phyloP scores from a whole-genome alignment of 2,888 invertebrate species.

The Cantharis rufa region DNA sequence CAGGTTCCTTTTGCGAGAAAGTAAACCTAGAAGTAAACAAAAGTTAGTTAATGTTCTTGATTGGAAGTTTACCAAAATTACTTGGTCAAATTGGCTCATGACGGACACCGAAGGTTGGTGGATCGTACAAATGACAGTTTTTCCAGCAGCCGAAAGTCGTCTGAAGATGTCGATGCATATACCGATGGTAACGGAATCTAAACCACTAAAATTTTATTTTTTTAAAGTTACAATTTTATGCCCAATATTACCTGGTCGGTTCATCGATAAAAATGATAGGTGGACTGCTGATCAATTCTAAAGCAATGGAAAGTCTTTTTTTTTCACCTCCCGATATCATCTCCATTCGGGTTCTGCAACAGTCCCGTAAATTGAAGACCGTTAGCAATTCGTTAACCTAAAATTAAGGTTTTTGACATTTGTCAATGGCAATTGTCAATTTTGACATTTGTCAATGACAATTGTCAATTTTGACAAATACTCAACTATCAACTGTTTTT shows the following conservation, averaged over 20 bases:
- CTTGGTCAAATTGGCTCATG: neutral
- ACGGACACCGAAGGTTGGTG: slow-evolving; percentile 78
- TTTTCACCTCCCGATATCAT: slow-evolving; percentile 77
- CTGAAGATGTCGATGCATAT: slow-evolving; percentile 72
- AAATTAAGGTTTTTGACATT: too few species aligned
- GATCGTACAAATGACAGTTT: slow-evolving; percentile 78
- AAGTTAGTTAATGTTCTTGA: too few species aligned
- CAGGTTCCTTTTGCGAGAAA: slow-evolving; percentile 65
- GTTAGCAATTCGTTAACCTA: neutral
- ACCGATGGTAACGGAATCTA: slow-evolving; percentile 74
- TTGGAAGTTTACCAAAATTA: neutral
- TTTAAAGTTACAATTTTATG: too few species aligned
- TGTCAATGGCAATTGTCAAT: too few species aligned
- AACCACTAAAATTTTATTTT: slow-evolving; percentile 59
- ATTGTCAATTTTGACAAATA: neutral
- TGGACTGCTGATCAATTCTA: slow-evolving; percentile 82
- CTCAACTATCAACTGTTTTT: neutral
- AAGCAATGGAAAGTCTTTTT: slow-evolving; percentile 75
- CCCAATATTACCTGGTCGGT: slow-evolving; percentile 61
- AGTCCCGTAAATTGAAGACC: neutral
- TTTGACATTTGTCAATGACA: too few species aligned
- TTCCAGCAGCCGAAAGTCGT: slow-evolving; percentile 69
- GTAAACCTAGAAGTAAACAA: slow-evolving; percentile 41
- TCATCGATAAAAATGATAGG: slow-evolving; percentile 82
- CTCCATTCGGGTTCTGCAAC: slow-evolving; percentile 62